Base-by-base conservation (phyloP, 2,113 vertebrate species). In the Toxotes chatareus region DNA sequence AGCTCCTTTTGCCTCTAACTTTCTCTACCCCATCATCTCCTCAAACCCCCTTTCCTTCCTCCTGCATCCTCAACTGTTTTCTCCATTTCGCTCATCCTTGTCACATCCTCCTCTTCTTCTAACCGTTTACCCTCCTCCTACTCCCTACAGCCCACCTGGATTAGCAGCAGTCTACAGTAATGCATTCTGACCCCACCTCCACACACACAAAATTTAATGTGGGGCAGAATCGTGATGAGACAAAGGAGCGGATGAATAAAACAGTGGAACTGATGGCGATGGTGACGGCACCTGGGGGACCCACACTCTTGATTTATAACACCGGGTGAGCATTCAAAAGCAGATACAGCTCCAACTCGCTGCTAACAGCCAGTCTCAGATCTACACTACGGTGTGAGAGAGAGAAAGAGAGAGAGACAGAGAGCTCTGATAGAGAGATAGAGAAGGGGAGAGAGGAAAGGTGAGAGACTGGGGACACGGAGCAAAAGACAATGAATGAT, bases 181-280 rank as follows among this genome's bases (percentile, higher is more conserved):
- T 91, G 70, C 76, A 74, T 84, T 88, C 85, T 79, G 89, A 87
- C 67, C 85, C 69, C 55, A 14, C 59, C 57, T 70, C 73, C 85
- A 67, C 32, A 76, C 77, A 67, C 79, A 88, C 78, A 83, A 85
- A 82, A 85, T 90, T 79, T 88, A 76, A 91, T 89, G 84, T 79
- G 85, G 75, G 86, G 70, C 73, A 82, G 88, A 83, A 79, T 78
- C 78, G 68, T 85, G 87, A 90, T 81, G 82, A 91, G 91, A 92
- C 80, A 92, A 92, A 89, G 91, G 82, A 89, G 85, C 47, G 16
- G 84, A 91, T 92, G 91, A 93, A 91, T 93, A 92, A 94, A 91
- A 92, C 89, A 91, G 91, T 86, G 85, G 89, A 88, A 91, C 83
- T 88, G 87, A 91, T 88, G 88, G 86, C 77, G 60, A 82, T 82